These are phyloP conservation scores for Mechanitis mazaeus DNA, from an alignment of 2,888 invertebrate genomes.

Conservation along the genomic window DNA sequence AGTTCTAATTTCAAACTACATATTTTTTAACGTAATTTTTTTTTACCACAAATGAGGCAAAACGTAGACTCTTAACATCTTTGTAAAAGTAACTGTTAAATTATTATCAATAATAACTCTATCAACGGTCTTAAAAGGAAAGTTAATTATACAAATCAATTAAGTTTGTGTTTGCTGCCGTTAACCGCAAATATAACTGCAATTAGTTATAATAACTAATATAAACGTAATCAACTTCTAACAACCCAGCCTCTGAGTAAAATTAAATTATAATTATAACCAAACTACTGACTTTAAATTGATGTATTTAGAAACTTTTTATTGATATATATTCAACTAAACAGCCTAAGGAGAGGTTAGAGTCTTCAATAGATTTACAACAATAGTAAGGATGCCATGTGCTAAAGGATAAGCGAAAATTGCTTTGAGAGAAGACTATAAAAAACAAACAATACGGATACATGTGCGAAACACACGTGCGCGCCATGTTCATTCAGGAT, in stretches of 20 bases:
- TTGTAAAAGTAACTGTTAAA: background rate
- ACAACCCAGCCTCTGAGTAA: background rate
- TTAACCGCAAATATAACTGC: constrained; percentile 17
- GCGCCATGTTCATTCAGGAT: constrained; percentile 37
- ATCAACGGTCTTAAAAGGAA: constrained; percentile 44
- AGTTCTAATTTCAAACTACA: too few relatives aligned
- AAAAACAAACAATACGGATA: constrained; percentile 28
- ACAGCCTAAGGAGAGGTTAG: constrained; percentile 4
- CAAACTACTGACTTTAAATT: too few relatives aligned
- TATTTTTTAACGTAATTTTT: too few relatives aligned
- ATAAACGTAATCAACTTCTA: constrained; percentile 11
- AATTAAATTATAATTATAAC: too few relatives aligned
- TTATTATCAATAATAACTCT: background rate
- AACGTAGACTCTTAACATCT: background rate
- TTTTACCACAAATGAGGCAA: too few relatives aligned
- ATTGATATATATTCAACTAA: background rate
- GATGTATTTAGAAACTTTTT: too few relatives aligned
- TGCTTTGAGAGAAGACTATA: constrained; percentile 24
- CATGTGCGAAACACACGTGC: constrained; percentile 48
- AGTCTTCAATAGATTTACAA: constrained; percentile 5
- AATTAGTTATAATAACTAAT: constrained; percentile 8
- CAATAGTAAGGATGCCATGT: constrained; percentile 15
- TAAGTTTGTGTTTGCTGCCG: constrained; percentile 19
- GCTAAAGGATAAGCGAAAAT: constrained; percentile 16
- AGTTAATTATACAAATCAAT: constrained; percentile 27